phyloP scores from a whole-genome alignment of 1,140 invertebrate genomes.

The Arion vulgaris region DNA sequence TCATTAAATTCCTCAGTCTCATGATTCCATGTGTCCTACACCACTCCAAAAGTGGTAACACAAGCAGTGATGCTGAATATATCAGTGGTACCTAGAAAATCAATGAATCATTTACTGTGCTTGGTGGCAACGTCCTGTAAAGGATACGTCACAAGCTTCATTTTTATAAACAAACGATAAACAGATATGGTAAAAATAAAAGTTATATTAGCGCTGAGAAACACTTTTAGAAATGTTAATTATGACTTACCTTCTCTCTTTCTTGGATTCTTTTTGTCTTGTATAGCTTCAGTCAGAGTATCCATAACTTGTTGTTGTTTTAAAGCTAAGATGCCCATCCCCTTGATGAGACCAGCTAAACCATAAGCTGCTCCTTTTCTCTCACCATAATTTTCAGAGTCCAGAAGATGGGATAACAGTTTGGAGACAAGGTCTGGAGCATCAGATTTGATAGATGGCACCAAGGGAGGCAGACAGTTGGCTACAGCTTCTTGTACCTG shows the following conservation, averaged over 20 bases:
- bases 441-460: constrained; percentile 92
- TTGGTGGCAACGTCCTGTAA: no score
- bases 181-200: no score
- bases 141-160: no score
- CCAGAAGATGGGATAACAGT: constrained; percentile 87
- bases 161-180: no score
- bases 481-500: constrained; percentile 98
- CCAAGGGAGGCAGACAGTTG: constrained; percentile 93
- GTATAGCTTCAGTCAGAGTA: constrained; percentile 92
- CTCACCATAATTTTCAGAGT: constrained; percentile 97
- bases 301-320: constrained; percentile 98
- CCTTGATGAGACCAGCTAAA: constrained; percentile 84
- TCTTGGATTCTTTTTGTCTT: constrained; percentile 96
- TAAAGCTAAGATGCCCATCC: constrained; percentile 94
- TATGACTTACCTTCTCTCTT: constrained; percentile 85
- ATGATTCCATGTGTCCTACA: no score
- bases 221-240: no score
- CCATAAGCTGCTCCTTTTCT: constrained; percentile 78
- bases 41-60: no score
- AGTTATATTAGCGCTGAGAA: no score
- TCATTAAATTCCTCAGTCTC: no score
- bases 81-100: no score
- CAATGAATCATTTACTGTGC: no score
- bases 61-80: no score
- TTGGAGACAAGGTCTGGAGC: constrained; percentile 90